Evolutionary conservation across 2,797 vertebrate species (phyloP).

Genomic region (Hyperoplus lanceolatus): DNA sequence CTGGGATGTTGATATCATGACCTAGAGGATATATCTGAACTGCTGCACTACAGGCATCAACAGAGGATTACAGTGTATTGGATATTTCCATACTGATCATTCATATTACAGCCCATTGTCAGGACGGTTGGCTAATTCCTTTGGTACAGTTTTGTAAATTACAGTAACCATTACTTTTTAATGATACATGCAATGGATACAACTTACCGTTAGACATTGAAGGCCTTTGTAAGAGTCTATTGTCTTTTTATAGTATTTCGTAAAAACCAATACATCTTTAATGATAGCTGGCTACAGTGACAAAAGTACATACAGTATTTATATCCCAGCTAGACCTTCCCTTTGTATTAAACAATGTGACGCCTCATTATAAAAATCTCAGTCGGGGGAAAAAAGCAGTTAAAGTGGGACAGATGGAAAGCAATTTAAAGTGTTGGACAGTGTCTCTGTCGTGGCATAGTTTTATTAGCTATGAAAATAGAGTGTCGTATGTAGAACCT

Average conservation of each 20-base stretch:
- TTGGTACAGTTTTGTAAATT: background rate
- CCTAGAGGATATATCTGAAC: constrained; percentile 11
- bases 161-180: background rate
- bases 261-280: constrained; percentile 13
- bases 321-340: constrained; percentile 30
- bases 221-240: background rate
- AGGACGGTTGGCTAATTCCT: background rate
- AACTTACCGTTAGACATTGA: background rate
- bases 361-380: constrained; percentile 65
- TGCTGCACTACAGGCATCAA: constrained; percentile 5
- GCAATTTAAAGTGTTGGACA: constrained; percentile 58
- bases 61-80: constrained; percentile 18
- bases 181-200: background rate
- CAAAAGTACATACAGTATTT: constrained; percentile 9
- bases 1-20: constrained; percentile 10
- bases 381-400: constrained; percentile 46
- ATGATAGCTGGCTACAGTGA: constrained; percentile 1
- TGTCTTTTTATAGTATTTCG: constrained; percentile 10
- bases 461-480: constrained; percentile 68
- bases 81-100: background rate
- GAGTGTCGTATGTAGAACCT: constrained; percentile 40
- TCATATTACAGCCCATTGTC: background rate
- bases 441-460: constrained; percentile 32
- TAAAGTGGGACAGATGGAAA: constrained; percentile 71
- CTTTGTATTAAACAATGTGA: constrained; percentile 43